Evolutionary conservation across 1,140 invertebrate genomes (phyloP).

Genomic region (Choristoneura fumiferana): DNA sequence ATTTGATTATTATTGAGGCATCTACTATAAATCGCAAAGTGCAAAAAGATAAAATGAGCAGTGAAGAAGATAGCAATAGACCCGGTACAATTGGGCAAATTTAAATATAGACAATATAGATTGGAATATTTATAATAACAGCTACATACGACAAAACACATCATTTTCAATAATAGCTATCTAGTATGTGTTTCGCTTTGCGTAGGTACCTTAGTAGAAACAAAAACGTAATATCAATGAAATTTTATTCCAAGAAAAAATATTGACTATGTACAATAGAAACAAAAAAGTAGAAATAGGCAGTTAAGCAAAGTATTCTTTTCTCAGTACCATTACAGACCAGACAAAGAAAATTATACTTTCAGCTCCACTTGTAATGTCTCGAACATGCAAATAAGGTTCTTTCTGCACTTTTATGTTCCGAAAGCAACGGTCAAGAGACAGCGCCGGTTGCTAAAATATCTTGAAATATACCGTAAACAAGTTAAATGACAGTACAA

Average conservation of each 20-base stretch:
- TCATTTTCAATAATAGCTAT: too few relatives aligned
- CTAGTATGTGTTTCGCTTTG: too few relatives aligned
- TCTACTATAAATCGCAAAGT: too few relatives aligned
- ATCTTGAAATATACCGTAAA: constrained; percentile 2
- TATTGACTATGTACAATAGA: neutral
- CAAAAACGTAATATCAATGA: too few relatives aligned
- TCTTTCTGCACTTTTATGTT: neutral
- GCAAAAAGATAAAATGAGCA: too few relatives aligned
- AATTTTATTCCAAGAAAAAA: neutral
- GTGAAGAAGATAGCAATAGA: too few relatives aligned
- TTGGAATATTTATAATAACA: too few relatives aligned
- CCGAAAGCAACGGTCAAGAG: neutral
- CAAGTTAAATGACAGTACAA: neutral
- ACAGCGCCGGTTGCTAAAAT: neutral
- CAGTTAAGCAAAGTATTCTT: constrained; percentile 9
- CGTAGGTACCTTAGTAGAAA: too few relatives aligned
- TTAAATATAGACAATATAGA: too few relatives aligned
- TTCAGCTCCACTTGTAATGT: constrained; percentile 16
- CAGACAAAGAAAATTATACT: constrained; percentile 7
- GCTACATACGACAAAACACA: too few relatives aligned
- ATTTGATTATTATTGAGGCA: neutral
- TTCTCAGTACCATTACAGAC: constrained; percentile 7
- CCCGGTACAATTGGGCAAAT: too few relatives aligned
- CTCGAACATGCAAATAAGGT: constrained; percentile 2
- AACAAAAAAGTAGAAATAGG: constrained; percentile 4